Evolutionary conservation across 2,888 invertebrate species (phyloP).

Genomic region (Metallyticus violacea): DNA sequence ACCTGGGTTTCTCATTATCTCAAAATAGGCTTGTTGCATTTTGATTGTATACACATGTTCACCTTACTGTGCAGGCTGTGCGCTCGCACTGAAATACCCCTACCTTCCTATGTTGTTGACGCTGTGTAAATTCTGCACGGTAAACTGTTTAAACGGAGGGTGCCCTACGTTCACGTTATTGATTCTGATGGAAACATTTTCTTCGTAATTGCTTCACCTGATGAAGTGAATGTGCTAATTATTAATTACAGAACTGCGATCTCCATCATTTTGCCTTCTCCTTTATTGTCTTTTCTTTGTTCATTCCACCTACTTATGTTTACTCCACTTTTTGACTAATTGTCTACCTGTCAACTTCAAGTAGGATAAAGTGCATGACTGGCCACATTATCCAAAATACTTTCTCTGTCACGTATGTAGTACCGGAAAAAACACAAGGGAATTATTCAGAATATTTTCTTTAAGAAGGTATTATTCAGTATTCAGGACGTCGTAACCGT

Average conservation of each 20-base stretch:
- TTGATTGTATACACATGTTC: neutral
- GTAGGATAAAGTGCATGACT: neutral
- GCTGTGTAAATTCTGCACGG: neutral
- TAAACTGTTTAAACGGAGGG: neutral
- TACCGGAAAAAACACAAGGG: too few species aligned
- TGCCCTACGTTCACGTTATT: too few species aligned
- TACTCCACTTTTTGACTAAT: neutral
- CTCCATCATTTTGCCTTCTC: neutral
- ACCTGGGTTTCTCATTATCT: neutral
- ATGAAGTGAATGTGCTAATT: neutral
- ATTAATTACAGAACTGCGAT: neutral
- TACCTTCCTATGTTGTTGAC: neutral
- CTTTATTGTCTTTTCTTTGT: neutral
- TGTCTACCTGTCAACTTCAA: neutral
- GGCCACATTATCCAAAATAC: neutral
- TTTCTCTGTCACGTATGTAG: too few species aligned
- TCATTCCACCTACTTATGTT: too few species aligned
- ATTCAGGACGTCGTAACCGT: too few species aligned
- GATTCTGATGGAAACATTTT: neutral
- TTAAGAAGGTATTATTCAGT: too few species aligned
- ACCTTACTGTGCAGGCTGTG: neutral
- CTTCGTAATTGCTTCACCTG: neutral
- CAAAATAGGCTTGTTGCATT: too few species aligned
- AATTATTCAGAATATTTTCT: too few species aligned
- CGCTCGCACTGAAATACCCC: neutral